A percentile compares a stretch with the other conserved stretches of the same genome.
phyloP scores from a whole-genome alignment of 2,797 vertebrate genomes.

The Stomatorhinus walkeri region DNA sequence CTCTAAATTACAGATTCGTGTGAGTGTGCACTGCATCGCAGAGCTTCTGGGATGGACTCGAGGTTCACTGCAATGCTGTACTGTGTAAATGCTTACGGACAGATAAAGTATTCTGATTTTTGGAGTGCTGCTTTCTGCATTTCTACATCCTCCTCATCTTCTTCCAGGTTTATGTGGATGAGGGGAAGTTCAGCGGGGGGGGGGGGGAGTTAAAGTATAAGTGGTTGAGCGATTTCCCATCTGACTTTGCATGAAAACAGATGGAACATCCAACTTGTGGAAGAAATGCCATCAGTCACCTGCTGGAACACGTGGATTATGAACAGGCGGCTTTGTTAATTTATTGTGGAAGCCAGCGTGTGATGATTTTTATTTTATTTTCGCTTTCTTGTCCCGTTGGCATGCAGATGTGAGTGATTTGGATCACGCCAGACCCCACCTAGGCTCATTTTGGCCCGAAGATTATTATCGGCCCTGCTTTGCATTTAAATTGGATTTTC shows the following conservation, averaged over 20 bases:
- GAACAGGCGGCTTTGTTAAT: neutral
- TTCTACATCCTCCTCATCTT: neutral
- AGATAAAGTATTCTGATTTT: neutral
- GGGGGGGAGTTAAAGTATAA: neutral
- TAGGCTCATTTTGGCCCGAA: constrained; percentile 10
- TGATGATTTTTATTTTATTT: constrained; percentile 15
- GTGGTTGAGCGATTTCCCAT: neutral
- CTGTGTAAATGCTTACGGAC: neutral
- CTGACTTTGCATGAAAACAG: neutral
- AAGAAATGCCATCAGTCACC: neutral
- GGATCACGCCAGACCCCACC: constrained; percentile 28
- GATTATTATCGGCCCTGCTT: constrained; percentile 13
- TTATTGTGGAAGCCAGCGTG: neutral
- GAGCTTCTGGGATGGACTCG: neutral
- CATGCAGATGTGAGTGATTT: constrained; percentile 28
- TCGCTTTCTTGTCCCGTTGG: constrained; percentile 28
- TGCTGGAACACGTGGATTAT: neutral
- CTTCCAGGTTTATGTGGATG: neutral
- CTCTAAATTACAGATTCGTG: neutral
- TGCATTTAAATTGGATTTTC: constrained; percentile 24
- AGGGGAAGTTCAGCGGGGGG: neutral
- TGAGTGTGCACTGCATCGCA: neutral
- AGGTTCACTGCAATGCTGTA: neutral
- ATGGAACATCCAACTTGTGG: neutral
- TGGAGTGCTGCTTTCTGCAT: neutral